Percentiles rank a stretch among this genome's conserved stretches.
These are phyloP conservation scores for Karalla daura DNA, from an alignment of 2,797 vertebrate genomes.

Conservation along the genomic window DNA sequence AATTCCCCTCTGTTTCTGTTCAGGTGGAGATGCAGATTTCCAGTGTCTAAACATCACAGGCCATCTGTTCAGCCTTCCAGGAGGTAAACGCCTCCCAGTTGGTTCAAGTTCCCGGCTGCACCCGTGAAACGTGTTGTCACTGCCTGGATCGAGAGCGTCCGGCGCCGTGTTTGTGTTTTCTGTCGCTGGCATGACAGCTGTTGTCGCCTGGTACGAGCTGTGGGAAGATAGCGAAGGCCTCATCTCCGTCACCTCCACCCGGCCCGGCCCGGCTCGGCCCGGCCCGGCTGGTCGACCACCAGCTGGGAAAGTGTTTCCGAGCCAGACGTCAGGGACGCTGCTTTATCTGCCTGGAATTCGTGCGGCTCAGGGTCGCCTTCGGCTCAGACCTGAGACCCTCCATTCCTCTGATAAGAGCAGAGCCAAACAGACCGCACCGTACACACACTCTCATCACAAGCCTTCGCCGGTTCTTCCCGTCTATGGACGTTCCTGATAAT, in stretches of 20 bases:
- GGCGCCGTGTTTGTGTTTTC: slow-evolving; percentile 11
- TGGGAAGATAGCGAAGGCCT: slow-evolving; percentile 45
- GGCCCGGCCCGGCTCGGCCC: slow-evolving; percentile 1
- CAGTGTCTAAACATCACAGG: too few species aligned
- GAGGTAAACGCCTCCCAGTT: too few species aligned
- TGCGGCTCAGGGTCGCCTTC: slow-evolving; percentile 61
- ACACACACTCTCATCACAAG: background rate
- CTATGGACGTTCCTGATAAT: too few species aligned
- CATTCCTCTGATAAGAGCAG: slow-evolving; percentile 58
- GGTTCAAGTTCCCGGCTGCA: too few species aligned
- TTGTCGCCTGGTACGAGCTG: slow-evolving; percentile 21
- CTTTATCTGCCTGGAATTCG: slow-evolving; percentile 74
- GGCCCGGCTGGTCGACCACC: background rate
- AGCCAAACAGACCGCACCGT: slow-evolving; percentile 51
- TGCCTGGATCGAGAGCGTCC: background rate
- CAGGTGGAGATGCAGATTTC: too few species aligned
- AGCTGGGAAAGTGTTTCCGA: slow-evolving; percentile 32
- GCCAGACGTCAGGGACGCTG: slow-evolving; percentile 28
- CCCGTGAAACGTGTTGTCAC: background rate
- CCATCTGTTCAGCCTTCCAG: too few species aligned
- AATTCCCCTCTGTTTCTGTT: too few species aligned
- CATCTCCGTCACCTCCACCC: slow-evolving; percentile 27
- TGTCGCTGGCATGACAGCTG: slow-evolving; percentile 27
- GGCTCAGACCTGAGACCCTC: slow-evolving; percentile 51
- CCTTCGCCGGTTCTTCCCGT: too few species aligned